Evolutionary conservation across 2,113 vertebrate genomes (phyloP).

Genomic region (Pholis gunnellus): DNA sequence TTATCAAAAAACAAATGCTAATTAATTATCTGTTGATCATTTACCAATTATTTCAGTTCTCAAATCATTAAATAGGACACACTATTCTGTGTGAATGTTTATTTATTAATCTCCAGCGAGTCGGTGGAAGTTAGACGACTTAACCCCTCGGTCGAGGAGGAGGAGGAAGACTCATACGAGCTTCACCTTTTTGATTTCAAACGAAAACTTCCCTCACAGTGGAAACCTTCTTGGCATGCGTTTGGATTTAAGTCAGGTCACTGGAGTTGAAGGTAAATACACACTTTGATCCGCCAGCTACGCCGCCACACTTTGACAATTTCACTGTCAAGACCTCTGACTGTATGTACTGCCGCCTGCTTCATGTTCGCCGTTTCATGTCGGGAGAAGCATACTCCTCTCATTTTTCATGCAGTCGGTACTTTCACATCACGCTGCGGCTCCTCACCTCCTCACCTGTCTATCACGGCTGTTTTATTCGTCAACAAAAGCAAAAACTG

Average conservation of each 20-base stretch:
- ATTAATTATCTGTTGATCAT: neutral
- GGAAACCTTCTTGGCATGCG: conserved; percentile 23
- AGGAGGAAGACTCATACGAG: neutral
- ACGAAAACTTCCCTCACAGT: conserved; percentile 39
- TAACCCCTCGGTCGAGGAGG: neutral
- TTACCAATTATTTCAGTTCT: neutral
- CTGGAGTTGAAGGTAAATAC: conserved; percentile 68
- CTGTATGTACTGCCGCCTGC: conserved; percentile 19
- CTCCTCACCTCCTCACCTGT: neutral
- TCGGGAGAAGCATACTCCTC: conserved; percentile 24
- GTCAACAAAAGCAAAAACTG: neutral
- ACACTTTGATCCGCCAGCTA: conserved; percentile 68
- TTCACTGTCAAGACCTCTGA: conserved; percentile 53
- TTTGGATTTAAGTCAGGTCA: conserved; percentile 52
- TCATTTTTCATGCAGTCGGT: conserved; percentile 33
- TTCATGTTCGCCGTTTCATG: conserved; percentile 43
- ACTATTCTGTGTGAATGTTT: neutral
- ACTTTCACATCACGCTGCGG: neutral
- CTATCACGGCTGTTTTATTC: neutral
- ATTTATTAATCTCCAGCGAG: neutral
- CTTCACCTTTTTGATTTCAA: conserved; percentile 64
- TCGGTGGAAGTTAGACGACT: neutral
- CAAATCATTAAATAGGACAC: neutral
- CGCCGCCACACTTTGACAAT: conserved; percentile 57
- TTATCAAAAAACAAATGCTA: neutral